Conservation (phyloP, 2,888 invertebrate species). For the Agrilus cyanescens region DNA sequence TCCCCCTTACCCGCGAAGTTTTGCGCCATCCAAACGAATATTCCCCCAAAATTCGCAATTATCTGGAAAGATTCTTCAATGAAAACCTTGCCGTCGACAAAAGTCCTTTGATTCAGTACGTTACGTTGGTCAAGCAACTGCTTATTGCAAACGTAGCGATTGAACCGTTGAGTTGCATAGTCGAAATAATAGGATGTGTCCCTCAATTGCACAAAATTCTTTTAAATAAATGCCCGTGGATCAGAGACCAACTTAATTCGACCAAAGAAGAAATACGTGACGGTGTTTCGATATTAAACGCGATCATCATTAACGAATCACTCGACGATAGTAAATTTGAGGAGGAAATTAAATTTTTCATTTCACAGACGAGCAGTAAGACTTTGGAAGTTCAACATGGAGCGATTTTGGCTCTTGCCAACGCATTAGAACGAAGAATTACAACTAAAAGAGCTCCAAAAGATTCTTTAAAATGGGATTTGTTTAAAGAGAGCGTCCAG, state of each 20-base stretch:
- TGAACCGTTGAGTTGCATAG: conserved; percentile 59
- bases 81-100: conserved; percentile 34
- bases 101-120: conserved; percentile 53
- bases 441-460: conserved; percentile 32
- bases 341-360: conserved; percentile 43
- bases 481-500: conserved; percentile 46
- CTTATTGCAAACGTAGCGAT: conserved; percentile 53
- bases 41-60: conserved; percentile 54
- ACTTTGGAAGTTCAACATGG: conserved; percentile 69
- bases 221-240: conserved; percentile 50
- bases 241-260: conserved; percentile 51
- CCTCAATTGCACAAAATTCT: conserved; percentile 57
- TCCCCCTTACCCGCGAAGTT: conserved; percentile 40
- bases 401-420: conserved; percentile 57
- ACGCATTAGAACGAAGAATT: conserved; percentile 57
- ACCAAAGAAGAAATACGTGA: conserved; percentile 69
- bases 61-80: conserved; percentile 43
- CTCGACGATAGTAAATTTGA: conserved; percentile 40
- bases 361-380: conserved; percentile 43
- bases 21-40: conserved; percentile 51
- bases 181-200: conserved; percentile 75
- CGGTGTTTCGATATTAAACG: conserved; percentile 61
- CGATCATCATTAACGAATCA: conserved; percentile 51
- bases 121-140: conserved; percentile 52
- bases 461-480: conserved; percentile 42